phyloP scores from a whole-genome alignment of 1,140 invertebrate species.

The Andricus grossulariae region DNA sequence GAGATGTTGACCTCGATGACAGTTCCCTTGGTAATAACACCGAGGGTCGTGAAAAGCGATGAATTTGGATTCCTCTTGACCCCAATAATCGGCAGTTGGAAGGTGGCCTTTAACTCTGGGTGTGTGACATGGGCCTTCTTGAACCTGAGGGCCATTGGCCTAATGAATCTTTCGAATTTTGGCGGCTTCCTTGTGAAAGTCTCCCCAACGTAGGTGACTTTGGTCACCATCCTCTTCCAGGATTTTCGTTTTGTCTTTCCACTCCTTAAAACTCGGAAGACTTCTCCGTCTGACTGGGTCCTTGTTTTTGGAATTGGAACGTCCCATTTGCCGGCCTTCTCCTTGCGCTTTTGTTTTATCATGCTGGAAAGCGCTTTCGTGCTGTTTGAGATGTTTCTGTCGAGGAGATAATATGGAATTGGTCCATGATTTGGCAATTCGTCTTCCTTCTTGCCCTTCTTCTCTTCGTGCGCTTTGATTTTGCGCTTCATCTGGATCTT shows the following conservation, averaged over 20 bases:
- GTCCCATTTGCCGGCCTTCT: constrained; percentile 99
- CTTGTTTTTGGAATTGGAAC: constrained; percentile 99
- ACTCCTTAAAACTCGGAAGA: constrained; percentile 95
- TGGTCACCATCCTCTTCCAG: constrained; percentile 99
- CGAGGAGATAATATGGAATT: constrained; percentile 96
- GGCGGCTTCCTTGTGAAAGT: constrained; percentile 99
- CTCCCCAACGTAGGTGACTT: constrained; percentile 98
- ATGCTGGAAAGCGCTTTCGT: constrained; percentile 99
- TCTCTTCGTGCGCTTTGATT: constrained; percentile 94
- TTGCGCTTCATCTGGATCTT: constrained; percentile 99
- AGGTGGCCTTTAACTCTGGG: constrained; percentile 99
- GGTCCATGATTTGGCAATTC: constrained; percentile 92
- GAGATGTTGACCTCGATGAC: constrained; percentile 99
- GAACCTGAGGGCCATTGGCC: constrained; percentile 97
- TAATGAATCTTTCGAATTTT: constrained; percentile 99
- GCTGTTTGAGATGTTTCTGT: constrained; percentile 94
- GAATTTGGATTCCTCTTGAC: constrained; percentile 99
- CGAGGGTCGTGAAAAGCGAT: constrained; percentile 96
- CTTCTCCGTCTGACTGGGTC: constrained; percentile 98
- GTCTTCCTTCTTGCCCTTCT: constrained; percentile 89
- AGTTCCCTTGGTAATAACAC: constrained; percentile 99
- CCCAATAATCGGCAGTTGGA: constrained; percentile 97
- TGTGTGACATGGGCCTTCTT: constrained; percentile 99
- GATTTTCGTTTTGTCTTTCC: constrained; percentile 97
- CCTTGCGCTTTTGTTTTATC: constrained; percentile 99